Evolutionary conservation across 2,797 vertebrate species (phyloP).

Genomic region (Euphonia xanthogaster): DNA sequence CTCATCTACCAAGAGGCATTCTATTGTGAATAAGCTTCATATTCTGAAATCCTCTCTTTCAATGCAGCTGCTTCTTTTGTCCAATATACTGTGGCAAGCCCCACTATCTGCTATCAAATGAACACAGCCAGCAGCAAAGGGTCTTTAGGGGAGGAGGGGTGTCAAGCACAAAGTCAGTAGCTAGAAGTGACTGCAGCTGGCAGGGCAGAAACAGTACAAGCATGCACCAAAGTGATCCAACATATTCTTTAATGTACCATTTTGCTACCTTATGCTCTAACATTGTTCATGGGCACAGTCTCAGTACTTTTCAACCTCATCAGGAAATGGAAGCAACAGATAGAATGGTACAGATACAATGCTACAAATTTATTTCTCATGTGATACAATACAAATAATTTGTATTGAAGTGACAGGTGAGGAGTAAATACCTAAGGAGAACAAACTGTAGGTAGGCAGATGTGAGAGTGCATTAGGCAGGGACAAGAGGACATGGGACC

Average conservation of each 20-base stretch:
- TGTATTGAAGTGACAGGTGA: neutral
- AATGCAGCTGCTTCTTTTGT: constrained; percentile 56
- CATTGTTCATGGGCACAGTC: neutral
- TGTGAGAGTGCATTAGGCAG: neutral
- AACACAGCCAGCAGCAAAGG: constrained; percentile 21
- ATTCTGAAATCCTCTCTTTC: constrained; percentile 49
- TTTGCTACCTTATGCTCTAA: neutral
- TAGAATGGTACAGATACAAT: neutral
- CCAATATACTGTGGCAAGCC: neutral
- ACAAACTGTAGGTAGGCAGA: neutral
- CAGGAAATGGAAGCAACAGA: neutral
- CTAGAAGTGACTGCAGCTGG: constrained; percentile 31
- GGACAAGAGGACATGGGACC: neutral
- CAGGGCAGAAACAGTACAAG: constrained; percentile 10
- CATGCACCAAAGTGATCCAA: neutral
- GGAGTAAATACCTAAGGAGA: neutral
- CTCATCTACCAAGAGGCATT: constrained; percentile 15
- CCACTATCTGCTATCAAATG: constrained; percentile 7
- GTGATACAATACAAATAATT: neutral
- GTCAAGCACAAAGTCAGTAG: constrained; percentile 38
- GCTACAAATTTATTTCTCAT: neutral
- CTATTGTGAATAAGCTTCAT: constrained; percentile 25
- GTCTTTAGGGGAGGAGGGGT: neutral
- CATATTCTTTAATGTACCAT: neutral
- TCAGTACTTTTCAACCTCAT: neutral